Evolutionary conservation across 2,888 invertebrate genomes (phyloP).

Genomic region (Drosophila basisetae): DNA sequence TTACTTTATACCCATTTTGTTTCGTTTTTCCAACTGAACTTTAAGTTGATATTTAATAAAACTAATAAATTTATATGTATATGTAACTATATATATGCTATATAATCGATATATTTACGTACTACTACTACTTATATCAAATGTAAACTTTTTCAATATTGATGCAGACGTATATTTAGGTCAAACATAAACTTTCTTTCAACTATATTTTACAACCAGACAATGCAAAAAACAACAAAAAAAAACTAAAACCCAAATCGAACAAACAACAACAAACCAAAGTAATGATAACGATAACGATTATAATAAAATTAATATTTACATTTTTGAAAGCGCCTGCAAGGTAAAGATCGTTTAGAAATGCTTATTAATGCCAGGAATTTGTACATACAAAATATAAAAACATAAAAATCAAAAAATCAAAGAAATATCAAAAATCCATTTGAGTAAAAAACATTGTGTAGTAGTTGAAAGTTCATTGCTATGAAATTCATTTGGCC

Average conservation of each 20-base stretch:
- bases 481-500: slow-evolving; percentile 50
- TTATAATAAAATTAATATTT: slow-evolving; percentile 17
- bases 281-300: slow-evolving; percentile 43
- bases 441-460: slow-evolving; percentile 31
- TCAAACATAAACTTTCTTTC: slow-evolving; percentile 60
- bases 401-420: slow-evolving; percentile 1
- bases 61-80: slow-evolving; percentile 27
- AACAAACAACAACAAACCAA: slow-evolving; percentile 75
- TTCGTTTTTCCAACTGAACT: slow-evolving; percentile 17
- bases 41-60: slow-evolving; percentile 36
- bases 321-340: slow-evolving; percentile 39
- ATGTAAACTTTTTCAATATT: slow-evolving; percentile 67
- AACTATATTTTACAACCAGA: slow-evolving; percentile 57
- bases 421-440: slow-evolving; percentile 19
- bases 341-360: slow-evolving; percentile 46
- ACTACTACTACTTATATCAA: slow-evolving; percentile 50
- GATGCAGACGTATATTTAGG: slow-evolving; percentile 78
- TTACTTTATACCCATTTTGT: slow-evolving; percentile 23
- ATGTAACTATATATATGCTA: slow-evolving; percentile 49
- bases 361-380: slow-evolving; percentile 26
- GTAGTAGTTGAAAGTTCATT: slow-evolving; percentile 60
- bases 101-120: slow-evolving; percentile 54
- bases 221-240: slow-evolving; percentile 19
- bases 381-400: slow-evolving; percentile 30
- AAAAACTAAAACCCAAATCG: slow-evolving; percentile 1